Evolutionary conservation across 2,797 vertebrate genomes (phyloP).

Genomic region (Lates japonicus): DNA sequence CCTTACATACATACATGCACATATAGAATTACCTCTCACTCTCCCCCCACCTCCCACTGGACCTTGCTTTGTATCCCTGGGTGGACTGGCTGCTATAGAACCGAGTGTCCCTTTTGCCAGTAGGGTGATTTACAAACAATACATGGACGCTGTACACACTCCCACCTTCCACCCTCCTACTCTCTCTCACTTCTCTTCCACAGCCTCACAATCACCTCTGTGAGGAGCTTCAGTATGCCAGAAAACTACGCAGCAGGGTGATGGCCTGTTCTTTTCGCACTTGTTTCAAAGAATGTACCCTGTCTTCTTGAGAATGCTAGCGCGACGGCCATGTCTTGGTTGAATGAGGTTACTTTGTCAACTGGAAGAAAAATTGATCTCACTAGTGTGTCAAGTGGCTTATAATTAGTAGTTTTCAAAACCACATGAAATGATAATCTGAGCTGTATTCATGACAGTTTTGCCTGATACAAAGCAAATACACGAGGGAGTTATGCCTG

Average conservation of each 20-base stretch:
- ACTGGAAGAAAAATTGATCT: slow-evolving; percentile 43
- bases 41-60: slow-evolving; percentile 61
- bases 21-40: slow-evolving; percentile 69
- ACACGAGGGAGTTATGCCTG: slow-evolving; percentile 10
- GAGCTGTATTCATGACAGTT: slow-evolving; percentile 39
- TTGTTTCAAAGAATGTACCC: slow-evolving; percentile 73
- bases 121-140: slow-evolving; percentile 87
- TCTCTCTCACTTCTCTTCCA: slow-evolving; percentile 74
- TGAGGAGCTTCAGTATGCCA: slow-evolving; percentile 75
- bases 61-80: slow-evolving; percentile 71
- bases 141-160: slow-evolving; percentile 79
- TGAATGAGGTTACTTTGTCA: slow-evolving; percentile 66
- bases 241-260: slow-evolving; percentile 75
- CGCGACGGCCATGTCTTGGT: slow-evolving; percentile 47
- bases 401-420: slow-evolving; percentile 52
- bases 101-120: slow-evolving; percentile 82
- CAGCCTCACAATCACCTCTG: slow-evolving; percentile 79
- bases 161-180: slow-evolving; percentile 82
- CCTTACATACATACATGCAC: slow-evolving; percentile 55
- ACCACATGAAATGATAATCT: slow-evolving; percentile 42
- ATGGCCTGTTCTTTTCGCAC: slow-evolving; percentile 75
- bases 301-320: slow-evolving; percentile 63
- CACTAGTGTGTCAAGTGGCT: slow-evolving; percentile 49
- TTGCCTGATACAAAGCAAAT: slow-evolving; percentile 34
- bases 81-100: slow-evolving; percentile 79